Evolutionary conservation across 2,888 invertebrate genomes (phyloP), one percentile per base, ranked within the genome.

Genomic region (Cryptus armator): DNA sequence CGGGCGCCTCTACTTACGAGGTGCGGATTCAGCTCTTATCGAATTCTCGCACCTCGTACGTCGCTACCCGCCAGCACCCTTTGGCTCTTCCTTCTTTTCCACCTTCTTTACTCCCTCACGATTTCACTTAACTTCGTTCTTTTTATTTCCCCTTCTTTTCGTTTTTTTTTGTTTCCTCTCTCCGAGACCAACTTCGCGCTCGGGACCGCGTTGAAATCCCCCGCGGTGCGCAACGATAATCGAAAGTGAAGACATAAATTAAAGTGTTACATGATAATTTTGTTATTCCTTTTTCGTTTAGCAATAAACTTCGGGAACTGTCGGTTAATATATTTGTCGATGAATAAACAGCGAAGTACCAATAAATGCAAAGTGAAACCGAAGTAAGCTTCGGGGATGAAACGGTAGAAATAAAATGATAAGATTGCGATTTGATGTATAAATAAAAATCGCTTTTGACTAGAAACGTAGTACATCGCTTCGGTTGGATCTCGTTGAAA

Each of bases 11-110:
- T 84, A 81, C 82, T 82, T 79, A 82, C 82, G 78, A 82, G 79
- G 75, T 82, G 71, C 82, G 85, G 32, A 82, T 81, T 46, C 81
- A 29, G 48, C 74, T 85, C 81, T 85, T 85, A 85, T 85, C 84
- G 85, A 82, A 85, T 82, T 85, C 85, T 85, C 82, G 82, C 82
- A 85, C 82, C 85, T 85, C 82, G 75, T 85, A 81, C 84, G 84
- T 78, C 79, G 53, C 72, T 64, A 32, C 29, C 59, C 44, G 71
- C 67, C 10, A 46, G 37, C 77, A 46, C 67, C 56, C 67, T 68
- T 74, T 66, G 46, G 46, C 76, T 53, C 74, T 37, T 37, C 19
- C 48, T 74, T 37, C 53, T 75, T 53, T 70, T 51, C 51, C 10
- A 24, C 43, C 71, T 46, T 48, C 66, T 56, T 76, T 24, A 59